These are phyloP conservation scores for Euplagia quadripunctaria DNA, from an alignment of 2,888 invertebrate genomes.

Conservation along the genomic window DNA sequence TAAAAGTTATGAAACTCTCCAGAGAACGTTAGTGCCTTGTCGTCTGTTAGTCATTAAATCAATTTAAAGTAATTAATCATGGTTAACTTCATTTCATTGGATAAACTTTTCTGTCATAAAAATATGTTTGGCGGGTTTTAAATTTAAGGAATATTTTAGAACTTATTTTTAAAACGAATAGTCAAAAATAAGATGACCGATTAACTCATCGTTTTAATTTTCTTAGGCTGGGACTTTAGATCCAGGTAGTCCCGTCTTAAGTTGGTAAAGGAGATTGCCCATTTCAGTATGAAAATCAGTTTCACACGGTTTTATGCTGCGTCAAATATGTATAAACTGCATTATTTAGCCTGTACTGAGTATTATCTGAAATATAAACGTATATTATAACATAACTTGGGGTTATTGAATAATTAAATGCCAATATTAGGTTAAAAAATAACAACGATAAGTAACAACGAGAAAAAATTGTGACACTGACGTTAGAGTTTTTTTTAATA, in stretches of 20 bases:
- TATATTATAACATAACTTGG: no score
- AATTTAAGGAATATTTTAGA: conserved; percentile 9
- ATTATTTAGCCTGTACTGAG: no score
- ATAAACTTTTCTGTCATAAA: conserved; percentile 35
- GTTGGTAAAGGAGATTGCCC: no score
- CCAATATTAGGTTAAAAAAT: no score
- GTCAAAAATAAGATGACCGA: neutral
- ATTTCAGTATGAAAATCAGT: no score
- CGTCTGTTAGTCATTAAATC: conserved; percentile 62
- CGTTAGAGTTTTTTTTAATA: no score
- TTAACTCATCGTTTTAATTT: neutral
- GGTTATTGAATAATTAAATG: no score
- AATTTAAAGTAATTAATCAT: conserved; percentile 62
- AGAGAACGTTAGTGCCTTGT: conserved; percentile 53
- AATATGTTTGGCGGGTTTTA: conserved; percentile 19
- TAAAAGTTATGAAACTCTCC: conserved; percentile 60
- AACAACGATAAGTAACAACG: no score
- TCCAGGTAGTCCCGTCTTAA: neutral
- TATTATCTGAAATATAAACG: no score
- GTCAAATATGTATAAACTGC: no score
- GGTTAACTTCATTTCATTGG: conserved; percentile 36
- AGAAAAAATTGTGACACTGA: no score
- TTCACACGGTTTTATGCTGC: no score
- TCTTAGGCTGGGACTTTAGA: neutral
- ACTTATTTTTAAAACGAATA: neutral